A percentile compares a stretch with the other conserved stretches of the same genome.
phyloP scores from a whole-genome alignment of 2,888 invertebrate genomes.

The Ennomos erosarius region DNA sequence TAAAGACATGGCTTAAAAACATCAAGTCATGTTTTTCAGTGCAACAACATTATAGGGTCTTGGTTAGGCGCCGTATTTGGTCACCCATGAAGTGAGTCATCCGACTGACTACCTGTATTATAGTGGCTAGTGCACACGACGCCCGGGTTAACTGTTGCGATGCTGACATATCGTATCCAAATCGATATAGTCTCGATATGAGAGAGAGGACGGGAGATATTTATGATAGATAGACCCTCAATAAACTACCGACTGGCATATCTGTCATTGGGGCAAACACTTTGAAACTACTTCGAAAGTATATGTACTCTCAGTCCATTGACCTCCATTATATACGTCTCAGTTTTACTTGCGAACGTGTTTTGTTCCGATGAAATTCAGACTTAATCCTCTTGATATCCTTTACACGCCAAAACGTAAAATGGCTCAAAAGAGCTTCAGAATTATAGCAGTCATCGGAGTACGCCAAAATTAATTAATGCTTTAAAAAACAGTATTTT shows the following conservation, averaged over 20 bases:
- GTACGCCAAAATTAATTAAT: too few relatives aligned
- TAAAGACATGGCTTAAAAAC: neutral
- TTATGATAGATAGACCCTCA: constrained; percentile 45
- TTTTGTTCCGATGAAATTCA: too few relatives aligned
- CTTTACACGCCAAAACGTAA: too few relatives aligned
- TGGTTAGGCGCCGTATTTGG: constrained; percentile 65
- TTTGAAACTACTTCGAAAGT: too few relatives aligned
- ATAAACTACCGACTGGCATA: constrained; percentile 35
- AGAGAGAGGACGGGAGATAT: constrained; percentile 28
- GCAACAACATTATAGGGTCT: constrained; percentile 42
- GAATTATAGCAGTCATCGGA: too few relatives aligned
- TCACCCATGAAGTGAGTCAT: constrained; percentile 66
- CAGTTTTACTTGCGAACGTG: neutral
- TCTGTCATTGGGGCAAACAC: constrained; percentile 37
- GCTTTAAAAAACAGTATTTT: neutral
- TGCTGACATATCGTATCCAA: constrained; percentile 46
- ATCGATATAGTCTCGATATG: constrained; percentile 43
- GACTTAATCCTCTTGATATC: too few relatives aligned
- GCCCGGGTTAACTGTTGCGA: constrained; percentile 48
- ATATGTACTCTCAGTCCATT: too few relatives aligned
- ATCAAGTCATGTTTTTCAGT: constrained; percentile 8
- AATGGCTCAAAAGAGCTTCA: too few relatives aligned
- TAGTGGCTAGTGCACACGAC: constrained; percentile 36
- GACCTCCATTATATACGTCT: too few relatives aligned
- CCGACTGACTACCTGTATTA: constrained; percentile 36